Evolutionary conservation across 2,113 vertebrate species (phyloP).

Genomic region (Hypanus sabinus): DNA sequence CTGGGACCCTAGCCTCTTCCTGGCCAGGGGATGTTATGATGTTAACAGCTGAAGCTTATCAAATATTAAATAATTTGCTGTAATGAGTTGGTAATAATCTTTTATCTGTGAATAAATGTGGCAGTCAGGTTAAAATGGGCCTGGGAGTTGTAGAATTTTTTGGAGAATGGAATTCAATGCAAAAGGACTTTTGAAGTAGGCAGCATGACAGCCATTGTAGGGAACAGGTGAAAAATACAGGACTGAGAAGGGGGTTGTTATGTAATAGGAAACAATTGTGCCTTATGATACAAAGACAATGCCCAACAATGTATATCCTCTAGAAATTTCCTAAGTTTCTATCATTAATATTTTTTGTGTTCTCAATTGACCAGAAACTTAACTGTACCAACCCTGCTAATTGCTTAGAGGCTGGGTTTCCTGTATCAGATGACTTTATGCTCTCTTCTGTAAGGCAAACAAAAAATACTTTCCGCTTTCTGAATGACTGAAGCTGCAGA

Average conservation of each 20-base stretch:
- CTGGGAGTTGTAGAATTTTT: not conserved
- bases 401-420: too few species aligned
- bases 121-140: not conserved
- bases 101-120: not conserved
- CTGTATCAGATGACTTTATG: too few species aligned
- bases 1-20: not conserved
- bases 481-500: too few species aligned
- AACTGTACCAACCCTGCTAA: too few species aligned
- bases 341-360: too few species aligned
- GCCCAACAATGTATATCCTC: too few species aligned
- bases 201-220: not conserved
- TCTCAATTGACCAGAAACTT: too few species aligned
- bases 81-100: not conserved
- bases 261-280: not conserved
- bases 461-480: too few species aligned
- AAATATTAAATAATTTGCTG: not conserved
- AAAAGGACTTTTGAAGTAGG: not conserved
- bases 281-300: not conserved
- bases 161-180: not conserved
- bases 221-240: not conserved
- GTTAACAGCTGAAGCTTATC: not conserved
- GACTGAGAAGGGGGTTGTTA: not conserved
- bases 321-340: too few species aligned
- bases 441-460: too few species aligned
- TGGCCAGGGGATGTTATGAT: not conserved